phyloP scores from a whole-genome alignment of 2,113 vertebrate species.

The Myrmecobius fasciatus region DNA sequence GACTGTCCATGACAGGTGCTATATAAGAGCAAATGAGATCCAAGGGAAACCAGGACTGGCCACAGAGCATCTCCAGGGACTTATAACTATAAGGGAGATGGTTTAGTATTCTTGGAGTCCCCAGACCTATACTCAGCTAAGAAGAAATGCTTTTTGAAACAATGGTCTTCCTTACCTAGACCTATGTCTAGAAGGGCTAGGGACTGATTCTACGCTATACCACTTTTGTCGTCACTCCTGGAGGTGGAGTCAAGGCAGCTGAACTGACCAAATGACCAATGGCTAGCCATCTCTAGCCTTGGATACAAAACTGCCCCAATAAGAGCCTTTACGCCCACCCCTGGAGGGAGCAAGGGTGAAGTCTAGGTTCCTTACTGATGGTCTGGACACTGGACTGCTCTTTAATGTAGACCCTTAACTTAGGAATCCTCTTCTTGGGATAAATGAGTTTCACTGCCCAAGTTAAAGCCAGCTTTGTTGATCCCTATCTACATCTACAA shows the following conservation, averaged over 20 bases:
- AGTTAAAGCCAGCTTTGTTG: slow-evolving; percentile 44
- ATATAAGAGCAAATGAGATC: slow-evolving; percentile 94
- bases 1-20: slow-evolving; percentile 87
- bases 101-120: slow-evolving; percentile 48
- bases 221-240: slow-evolving; percentile 73
- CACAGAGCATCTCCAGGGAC: slow-evolving; percentile 84
- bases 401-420: slow-evolving; percentile 44
- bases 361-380: slow-evolving; percentile 72
- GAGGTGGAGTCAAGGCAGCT: slow-evolving; percentile 76
- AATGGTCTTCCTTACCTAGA: slow-evolving; percentile 26
- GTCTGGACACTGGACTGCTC: slow-evolving; percentile 58
- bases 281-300: slow-evolving; percentile 59
- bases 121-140: slow-evolving; percentile 56
- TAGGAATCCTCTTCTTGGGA: slow-evolving; percentile 44
- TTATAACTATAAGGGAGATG: slow-evolving; percentile 79
- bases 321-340: slow-evolving; percentile 48
- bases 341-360: slow-evolving; percentile 37
- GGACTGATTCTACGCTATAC: slow-evolving; percentile 69
- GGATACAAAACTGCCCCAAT: slow-evolving; percentile 57
- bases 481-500: slow-evolving; percentile 34
- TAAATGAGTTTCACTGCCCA: slow-evolving; percentile 43
- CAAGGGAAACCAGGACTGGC: slow-evolving; percentile 88
- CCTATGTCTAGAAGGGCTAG: slow-evolving; percentile 66
- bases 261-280: slow-evolving; percentile 71
- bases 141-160: slow-evolving; percentile 66